Evolutionary conservation across 2,888 invertebrate genomes (phyloP).

Genomic region (Mythimna loreyi): DNA sequence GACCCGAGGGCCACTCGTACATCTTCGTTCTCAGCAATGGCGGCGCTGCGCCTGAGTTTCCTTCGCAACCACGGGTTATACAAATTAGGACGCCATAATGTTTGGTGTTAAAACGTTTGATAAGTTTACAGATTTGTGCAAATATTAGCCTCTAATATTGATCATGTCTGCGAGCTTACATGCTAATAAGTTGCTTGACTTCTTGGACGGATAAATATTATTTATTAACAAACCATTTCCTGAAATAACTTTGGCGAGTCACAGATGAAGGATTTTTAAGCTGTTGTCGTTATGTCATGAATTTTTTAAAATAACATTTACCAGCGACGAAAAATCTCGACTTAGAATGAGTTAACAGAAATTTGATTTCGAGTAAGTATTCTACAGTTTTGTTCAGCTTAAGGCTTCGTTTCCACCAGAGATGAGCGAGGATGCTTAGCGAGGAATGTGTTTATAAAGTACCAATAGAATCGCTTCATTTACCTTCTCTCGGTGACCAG

Average conservation of each 20-base stretch:
- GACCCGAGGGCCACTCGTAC: conserved; percentile 7
- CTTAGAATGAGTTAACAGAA: not conserved
- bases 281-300: conserved; percentile 7
- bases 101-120: conserved; percentile 87
- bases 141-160: conserved; percentile 84
- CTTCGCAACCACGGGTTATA: conserved; percentile 66
- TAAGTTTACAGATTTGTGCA: conserved; percentile 84
- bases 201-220: conserved; percentile 71
- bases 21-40: conserved; percentile 37
- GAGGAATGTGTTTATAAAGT: too few relatives aligned
- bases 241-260: conserved; percentile 52
- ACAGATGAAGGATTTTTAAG: conserved; percentile 43
- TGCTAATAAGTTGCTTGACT: conserved; percentile 78
- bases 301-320: conserved; percentile 24
- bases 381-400: not conserved
- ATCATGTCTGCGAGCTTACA: conserved; percentile 80
- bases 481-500: too few relatives aligned
- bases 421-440: too few relatives aligned
- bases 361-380: not conserved
- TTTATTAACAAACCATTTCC: conserved; percentile 70
- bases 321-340: not conserved
- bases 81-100: conserved; percentile 78
- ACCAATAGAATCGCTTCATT: too few relatives aligned
- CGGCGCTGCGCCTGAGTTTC: conserved; percentile 39
- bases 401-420: too few relatives aligned